A percentile compares a stretch with the other conserved stretches of the same genome.
Evolutionary conservation across 2,113 vertebrate species (phyloP).

Genomic region (Theropithecus gelada): DNA sequence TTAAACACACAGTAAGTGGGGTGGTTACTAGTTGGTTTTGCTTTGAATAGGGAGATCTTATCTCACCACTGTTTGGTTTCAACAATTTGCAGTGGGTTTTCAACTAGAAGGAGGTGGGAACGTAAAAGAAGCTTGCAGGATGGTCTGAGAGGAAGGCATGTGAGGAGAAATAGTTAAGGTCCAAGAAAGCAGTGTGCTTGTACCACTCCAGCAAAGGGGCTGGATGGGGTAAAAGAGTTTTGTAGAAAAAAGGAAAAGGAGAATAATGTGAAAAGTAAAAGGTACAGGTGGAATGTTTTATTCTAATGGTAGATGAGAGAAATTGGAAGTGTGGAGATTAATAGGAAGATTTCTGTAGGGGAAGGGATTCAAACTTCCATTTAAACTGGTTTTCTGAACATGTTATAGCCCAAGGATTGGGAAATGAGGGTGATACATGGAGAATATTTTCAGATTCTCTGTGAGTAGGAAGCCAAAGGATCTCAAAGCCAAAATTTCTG

Average conservation of each 20-base stretch:
- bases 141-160: background rate
- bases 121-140: background rate
- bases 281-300: background rate
- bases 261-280: background rate
- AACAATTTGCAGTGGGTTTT: background rate
- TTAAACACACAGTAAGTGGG: background rate
- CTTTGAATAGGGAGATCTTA: background rate
- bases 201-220: accelerated
- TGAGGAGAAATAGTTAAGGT: background rate
- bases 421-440: background rate
- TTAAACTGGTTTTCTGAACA: background rate
- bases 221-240: background rate
- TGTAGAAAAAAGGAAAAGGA: background rate
- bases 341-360: background rate
- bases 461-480: background rate
- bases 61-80: background rate
- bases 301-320: background rate
- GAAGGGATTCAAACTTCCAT: background rate
- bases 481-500: background rate
- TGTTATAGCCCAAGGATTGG: background rate
- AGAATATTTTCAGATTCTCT: constrained; percentile 34
- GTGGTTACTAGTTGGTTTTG: background rate
- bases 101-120: background rate
- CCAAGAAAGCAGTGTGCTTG: background rate
- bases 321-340: background rate